A percentile compares a stretch with the other conserved stretches of the same genome.
Evolutionary conservation across 1,140 invertebrate species (phyloP).

Genomic region (fruit fly (Drosophila melanogaster)): Release_6_plus_ISO1_MT NT_033777.3:13329501-13330000

Average conservation of each 20-base stretch:
- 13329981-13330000: slow-evolving; percentile 25
- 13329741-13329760: slow-evolving; percentile 79
- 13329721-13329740: slow-evolving; percentile 76
- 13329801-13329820: slow-evolving; percentile 79
- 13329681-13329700: slow-evolving; percentile 59
- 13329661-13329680: slow-evolving; percentile 55
- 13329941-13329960: slow-evolving; percentile 80
- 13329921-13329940: slow-evolving; percentile 75
- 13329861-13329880: slow-evolving; percentile 19
- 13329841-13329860: slow-evolving; percentile 56
- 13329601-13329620: slow-evolving; percentile 76
- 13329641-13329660: slow-evolving; percentile 74
- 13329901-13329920: slow-evolving; percentile 59
- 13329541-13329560: slow-evolving; percentile 1
- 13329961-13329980: slow-evolving; percentile 7
- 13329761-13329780: slow-evolving; percentile 65
- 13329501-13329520: slow-evolving; percentile 43
- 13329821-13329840: slow-evolving; percentile 79
- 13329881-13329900: slow-evolving; percentile 29
- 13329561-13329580: not conserved
- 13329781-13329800: slow-evolving; percentile 66
- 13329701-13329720: slow-evolving; percentile 71
- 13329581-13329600: slow-evolving; percentile 60
- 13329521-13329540: not conserved
- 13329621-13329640: slow-evolving; percentile 36